phyloP scores from a whole-genome alignment of 2,113 vertebrate species.

The Lethenteron reissneri region DNA sequence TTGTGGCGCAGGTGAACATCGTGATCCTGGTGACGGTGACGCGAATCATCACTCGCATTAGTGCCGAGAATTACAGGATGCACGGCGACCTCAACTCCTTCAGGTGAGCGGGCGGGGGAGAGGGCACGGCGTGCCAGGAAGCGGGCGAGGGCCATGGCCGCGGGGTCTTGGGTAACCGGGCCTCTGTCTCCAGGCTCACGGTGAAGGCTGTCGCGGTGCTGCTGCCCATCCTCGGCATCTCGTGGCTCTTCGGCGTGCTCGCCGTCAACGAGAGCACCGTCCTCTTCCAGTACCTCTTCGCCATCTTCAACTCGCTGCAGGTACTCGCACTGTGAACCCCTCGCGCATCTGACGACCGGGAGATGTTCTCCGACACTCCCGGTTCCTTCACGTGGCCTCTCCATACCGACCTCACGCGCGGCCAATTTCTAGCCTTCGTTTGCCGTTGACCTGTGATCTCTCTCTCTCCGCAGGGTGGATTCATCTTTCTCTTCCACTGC shows the following conservation, averaged over 20 bases:
- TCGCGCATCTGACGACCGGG: neutral
- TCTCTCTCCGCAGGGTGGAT: conserved; percentile 45
- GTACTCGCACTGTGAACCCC: conserved; percentile 20
- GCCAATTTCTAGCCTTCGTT: too few species aligned
- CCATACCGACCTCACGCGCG: too few species aligned
- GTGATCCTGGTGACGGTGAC: conserved; percentile 74
- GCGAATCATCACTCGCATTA: conserved; percentile 77
- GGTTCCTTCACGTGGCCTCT: neutral
- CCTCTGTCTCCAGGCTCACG: conserved; percentile 34
- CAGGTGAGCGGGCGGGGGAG: conserved; percentile 36
- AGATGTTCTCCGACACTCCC: conserved; percentile 7
- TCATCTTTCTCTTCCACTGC: conserved; percentile 95
- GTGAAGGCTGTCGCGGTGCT: conserved; percentile 76
- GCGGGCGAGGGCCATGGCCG: neutral
- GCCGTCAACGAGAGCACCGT: conserved; percentile 48
- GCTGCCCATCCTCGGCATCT: conserved; percentile 72
- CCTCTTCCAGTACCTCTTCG: conserved; percentile 75
- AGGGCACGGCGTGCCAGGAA: neutral
- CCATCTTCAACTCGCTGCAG: conserved; percentile 77
- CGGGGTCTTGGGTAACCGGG: neutral
- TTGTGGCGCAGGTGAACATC: conserved; percentile 45
- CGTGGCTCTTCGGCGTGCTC: conserved; percentile 82
- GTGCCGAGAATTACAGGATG: conserved; percentile 69
- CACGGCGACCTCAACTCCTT: conserved; percentile 61
- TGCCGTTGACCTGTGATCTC: neutral